phyloP scores from a whole-genome alignment of 2,888 invertebrate species.

The Argyresthia albistria region DNA sequence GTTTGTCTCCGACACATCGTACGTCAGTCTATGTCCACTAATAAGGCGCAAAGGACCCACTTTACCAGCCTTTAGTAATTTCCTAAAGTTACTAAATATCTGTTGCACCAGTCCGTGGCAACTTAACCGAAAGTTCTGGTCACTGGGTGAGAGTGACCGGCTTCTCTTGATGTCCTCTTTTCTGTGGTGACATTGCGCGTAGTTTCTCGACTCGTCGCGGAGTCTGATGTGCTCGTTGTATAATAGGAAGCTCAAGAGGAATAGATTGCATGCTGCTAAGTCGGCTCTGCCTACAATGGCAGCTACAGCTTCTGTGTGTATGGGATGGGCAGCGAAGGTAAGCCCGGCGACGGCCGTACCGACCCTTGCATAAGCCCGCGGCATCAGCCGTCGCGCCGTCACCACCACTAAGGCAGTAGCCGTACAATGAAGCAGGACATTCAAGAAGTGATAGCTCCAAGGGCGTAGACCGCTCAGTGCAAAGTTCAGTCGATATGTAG shows the following conservation, averaged over 20 bases:
- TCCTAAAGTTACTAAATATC: conserved; percentile 55
- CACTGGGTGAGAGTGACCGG: conserved; percentile 31
- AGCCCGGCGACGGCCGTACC: conserved; percentile 85
- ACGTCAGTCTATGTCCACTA: conserved; percentile 44
- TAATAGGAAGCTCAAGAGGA: conserved; percentile 87
- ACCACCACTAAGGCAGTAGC: conserved; percentile 88
- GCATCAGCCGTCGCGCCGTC: conserved; percentile 80
- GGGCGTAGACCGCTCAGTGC: conserved; percentile 83
- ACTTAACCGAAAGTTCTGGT: conserved; percentile 51
- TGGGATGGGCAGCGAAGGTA: conserved; percentile 94
- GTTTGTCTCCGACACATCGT: conserved; percentile 39
- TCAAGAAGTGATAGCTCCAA: conserved; percentile 88
- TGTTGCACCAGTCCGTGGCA: conserved; percentile 58
- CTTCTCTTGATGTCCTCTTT: conserved; percentile 37
- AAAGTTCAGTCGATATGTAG: conserved; percentile 89
- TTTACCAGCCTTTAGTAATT: conserved; percentile 49
- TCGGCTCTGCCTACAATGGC: conserved; percentile 97
- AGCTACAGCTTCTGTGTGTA: conserved; percentile 97
- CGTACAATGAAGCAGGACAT: conserved; percentile 88
- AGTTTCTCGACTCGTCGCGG: conserved; percentile 62
- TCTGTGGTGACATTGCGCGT: conserved; percentile 43
- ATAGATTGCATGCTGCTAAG: conserved; percentile 91
- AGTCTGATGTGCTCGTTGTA: conserved; percentile 85
- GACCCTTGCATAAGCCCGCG: conserved; percentile 73
- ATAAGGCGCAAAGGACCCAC: conserved; percentile 39